Evolutionary conservation across 2,113 vertebrate genomes (phyloP), one percentile per base, ranked within the genome.

Genomic region (Platycercus adscitus): DNA sequence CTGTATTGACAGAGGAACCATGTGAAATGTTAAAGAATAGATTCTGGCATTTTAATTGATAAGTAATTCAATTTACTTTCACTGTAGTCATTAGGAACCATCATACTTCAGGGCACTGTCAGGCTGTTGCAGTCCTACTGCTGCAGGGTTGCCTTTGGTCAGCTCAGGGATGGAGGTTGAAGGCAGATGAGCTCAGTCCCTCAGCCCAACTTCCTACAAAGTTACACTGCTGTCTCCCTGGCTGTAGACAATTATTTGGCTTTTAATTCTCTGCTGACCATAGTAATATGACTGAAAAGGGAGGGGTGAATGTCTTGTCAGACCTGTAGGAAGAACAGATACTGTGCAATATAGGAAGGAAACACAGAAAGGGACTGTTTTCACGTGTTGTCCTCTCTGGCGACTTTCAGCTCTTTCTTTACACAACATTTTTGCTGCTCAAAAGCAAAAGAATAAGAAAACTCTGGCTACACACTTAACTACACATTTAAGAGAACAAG

Each of bases 251-350:
- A 33, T 39, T 35, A 53, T 50, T 73, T 69, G 13, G 10, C 11
- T 47, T 41, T 82, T 56, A 69, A 49, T 65, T 56, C 8, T 56
- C 37, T 78, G 12, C 21, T 92, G 65, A 18, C 7, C 11, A 26
- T 11, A 58, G 28, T 12, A 71, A 29, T 5, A 33, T 6, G 8
- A 17, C 43, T 35, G 16, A 2, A 17, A 47, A 73, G 41, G 11
- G 13, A 53, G 6, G 1, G 0, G 2, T 1, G 2, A 5, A 52
- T 33, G 5, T 43, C 61, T 65, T 78, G 13, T 33, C 56, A 50
- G 41, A 79, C 3, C 8, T 33, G 3, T 55, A 58, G 16, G 28
- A 82, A 63, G 7, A 91, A 12, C 4, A 65, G 39, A 53, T 10
- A 7, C 4, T 14, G 6, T 52, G 25, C 16, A 84, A 41, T 26